Base-by-base conservation (phyloP, 2,113 vertebrate genomes). In the Hassar affinis region DNA sequence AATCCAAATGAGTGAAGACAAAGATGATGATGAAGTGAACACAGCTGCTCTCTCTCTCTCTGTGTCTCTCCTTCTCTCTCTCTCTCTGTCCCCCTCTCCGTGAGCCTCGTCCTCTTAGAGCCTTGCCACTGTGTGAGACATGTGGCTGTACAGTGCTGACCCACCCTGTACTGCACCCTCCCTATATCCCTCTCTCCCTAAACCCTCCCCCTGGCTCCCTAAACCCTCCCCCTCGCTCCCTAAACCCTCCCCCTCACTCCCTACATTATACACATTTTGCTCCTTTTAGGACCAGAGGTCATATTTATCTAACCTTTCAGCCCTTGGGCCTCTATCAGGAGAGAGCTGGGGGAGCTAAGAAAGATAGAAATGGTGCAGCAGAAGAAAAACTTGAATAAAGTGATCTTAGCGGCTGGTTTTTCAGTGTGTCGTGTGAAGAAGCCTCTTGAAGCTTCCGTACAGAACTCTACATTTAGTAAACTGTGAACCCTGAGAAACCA, bases 121-220 rank as follows among this genome's bases (percentile, higher is more conserved):
- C 30, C 27, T 33, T 4, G 0, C 8, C 10, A 5, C 71, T 1
- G 42, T 52, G 85, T 89, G 87, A 88, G 92, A 93, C 93, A 94
- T 94, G 91, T 93, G 92, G 94, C 93, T 91, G 86, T 91, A 91
- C 90, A 89, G 84, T 87, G 86, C 89, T 87, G 87, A 90, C 92
- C 89, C 85, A 88, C 89, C 90, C 74, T 57, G 80, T 88, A 87
- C 91, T 89, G 81, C 87, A 87, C 88, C 88, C 87, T 91, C 89
- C 90, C 88, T 87, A 88, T 59, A 88, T 89, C 90, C 90, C 90
- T 80, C 54, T 10, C 61, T 14, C 25, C n/a, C 38, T 79, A 90
- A 89, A 88, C 90, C 90, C 90, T 90, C 83, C 87, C 86, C 42
- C 82, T 85, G 89, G 89, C 90, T 88, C 91, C 89, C 89, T 87